Evolutionary conservation across 1,140 invertebrate species (phyloP).

Genomic region (Cryptotermes secundus): DNA sequence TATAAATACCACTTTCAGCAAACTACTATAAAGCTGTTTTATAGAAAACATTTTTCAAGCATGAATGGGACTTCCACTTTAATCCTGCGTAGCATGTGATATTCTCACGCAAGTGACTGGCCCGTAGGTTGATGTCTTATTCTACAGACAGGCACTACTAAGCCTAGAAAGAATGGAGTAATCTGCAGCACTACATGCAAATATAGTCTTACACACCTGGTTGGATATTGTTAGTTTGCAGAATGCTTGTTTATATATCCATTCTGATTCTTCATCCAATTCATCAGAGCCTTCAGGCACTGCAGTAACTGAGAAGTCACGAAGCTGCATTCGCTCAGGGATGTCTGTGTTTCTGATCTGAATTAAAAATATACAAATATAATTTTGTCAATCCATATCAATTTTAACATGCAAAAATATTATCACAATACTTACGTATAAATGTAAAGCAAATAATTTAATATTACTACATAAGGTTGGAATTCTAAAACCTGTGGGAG

Average conservation of each 20-base stretch:
- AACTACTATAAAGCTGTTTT: no score
- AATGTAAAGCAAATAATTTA: constrained; percentile 15
- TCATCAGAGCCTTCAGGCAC: constrained; percentile 84
- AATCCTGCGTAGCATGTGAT: no score
- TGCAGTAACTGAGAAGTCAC: constrained; percentile 77
- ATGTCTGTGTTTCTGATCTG: constrained; percentile 84
- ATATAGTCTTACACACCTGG: constrained; percentile 68
- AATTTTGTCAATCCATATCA: constrained; percentile 27
- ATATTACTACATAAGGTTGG: no score
- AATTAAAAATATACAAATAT: constrained; percentile 36
- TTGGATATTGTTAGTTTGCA: constrained; percentile 76
- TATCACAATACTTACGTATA: not conserved
- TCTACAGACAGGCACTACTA: no score
- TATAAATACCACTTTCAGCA: no score
- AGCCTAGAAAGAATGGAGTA: no score
- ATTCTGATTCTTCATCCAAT: constrained; percentile 91
- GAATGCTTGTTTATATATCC: constrained; percentile 97
- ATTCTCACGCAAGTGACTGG: no score
- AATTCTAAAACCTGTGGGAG: no score
- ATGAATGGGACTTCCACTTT: no score
- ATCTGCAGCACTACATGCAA: no score
- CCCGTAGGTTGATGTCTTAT: no score
- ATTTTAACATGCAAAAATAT: not conserved
- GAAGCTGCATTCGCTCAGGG: constrained; percentile 89
- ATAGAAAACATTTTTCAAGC: no score